Percentiles rank a stretch among this genome's conserved stretches.
These are phyloP conservation scores for Cheilosia soror DNA, from an alignment of 2,888 invertebrate genomes.

Conservation along the genomic window DNA sequence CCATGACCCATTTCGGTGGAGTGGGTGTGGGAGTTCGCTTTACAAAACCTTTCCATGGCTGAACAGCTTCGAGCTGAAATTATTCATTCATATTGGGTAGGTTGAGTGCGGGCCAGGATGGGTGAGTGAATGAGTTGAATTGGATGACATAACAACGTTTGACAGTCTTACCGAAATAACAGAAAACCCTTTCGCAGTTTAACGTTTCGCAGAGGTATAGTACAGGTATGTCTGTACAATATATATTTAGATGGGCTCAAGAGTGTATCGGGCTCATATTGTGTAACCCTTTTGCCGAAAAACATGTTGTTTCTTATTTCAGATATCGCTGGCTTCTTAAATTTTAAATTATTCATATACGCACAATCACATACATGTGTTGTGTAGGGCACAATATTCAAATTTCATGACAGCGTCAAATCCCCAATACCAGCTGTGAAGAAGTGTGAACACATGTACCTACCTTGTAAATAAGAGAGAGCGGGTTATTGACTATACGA, in stretches of 20 bases:
- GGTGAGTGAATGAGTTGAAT: neutral
- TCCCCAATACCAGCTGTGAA: constrained; percentile 28
- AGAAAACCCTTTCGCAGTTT: neutral
- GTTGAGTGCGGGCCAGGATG: neutral
- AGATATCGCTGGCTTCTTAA: constrained; percentile 54
- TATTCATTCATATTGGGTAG: constrained; percentile 31
- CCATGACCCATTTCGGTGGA: neutral
- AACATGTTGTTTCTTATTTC: constrained; percentile 46
- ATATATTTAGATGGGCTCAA: constrained; percentile 1
- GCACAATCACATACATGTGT: constrained; percentile 31
- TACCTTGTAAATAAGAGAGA: neutral
- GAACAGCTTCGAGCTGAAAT: constrained; percentile 11
- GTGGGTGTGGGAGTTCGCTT: neutral
- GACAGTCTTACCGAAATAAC: constrained; percentile 1
- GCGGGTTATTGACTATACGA: constrained; percentile 23
- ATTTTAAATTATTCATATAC: constrained; percentile 65
- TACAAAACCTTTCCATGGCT: neutral
- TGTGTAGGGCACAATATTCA: constrained; percentile 16
- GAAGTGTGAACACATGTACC: constrained; percentile 27
- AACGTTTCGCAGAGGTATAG: neutral
- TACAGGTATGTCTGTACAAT: constrained; percentile 15
- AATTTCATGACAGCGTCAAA: constrained; percentile 45
- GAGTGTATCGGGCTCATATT: neutral
- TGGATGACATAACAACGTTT: constrained; percentile 11
- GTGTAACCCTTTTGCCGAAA: constrained; percentile 26